Evolutionary conservation across 2,888 invertebrate genomes (phyloP).

Genomic region (Teleiodes luculella): DNA sequence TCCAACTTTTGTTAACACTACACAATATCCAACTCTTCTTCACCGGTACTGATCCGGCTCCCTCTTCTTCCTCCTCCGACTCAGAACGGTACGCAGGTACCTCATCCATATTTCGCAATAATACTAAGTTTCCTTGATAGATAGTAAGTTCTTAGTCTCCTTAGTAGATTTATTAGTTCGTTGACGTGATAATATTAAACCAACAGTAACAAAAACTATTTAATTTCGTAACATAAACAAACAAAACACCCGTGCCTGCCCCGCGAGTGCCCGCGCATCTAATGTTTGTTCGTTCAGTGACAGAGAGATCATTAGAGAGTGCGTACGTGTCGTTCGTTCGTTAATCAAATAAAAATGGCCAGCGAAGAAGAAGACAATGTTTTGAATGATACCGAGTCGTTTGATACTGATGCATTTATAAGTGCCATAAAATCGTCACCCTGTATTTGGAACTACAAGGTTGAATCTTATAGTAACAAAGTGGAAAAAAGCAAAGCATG

Average conservation of each 20-base stretch:
- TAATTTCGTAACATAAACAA: no score
- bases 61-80: no score
- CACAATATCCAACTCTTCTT: no score
- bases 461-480: slow-evolving; percentile 20
- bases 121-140: no score
- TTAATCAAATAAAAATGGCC: slow-evolving; percentile 17
- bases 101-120: no score
- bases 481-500: slow-evolving; percentile 17
- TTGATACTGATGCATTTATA: slow-evolving; percentile 15
- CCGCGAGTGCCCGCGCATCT: slow-evolving; percentile 14
- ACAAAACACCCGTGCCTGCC: slow-evolving; percentile 10
- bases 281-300: slow-evolving; percentile 9
- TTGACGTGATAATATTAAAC: no score
- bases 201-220: no score
- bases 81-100: no score
- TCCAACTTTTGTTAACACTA: no score
- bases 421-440: slow-evolving; percentile 15
- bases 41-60: no score
- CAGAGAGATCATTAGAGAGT: slow-evolving; percentile 15
- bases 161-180: no score
- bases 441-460: slow-evolving; percentile 13
- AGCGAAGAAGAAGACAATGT: slow-evolving; percentile 16
- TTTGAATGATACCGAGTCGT: slow-evolving; percentile 10
- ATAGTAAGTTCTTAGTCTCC: no score
- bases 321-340: slow-evolving; percentile 16